Conservation (phyloP, 1,140 invertebrate species). For the Stegodyphus mimosarum region DNA sequence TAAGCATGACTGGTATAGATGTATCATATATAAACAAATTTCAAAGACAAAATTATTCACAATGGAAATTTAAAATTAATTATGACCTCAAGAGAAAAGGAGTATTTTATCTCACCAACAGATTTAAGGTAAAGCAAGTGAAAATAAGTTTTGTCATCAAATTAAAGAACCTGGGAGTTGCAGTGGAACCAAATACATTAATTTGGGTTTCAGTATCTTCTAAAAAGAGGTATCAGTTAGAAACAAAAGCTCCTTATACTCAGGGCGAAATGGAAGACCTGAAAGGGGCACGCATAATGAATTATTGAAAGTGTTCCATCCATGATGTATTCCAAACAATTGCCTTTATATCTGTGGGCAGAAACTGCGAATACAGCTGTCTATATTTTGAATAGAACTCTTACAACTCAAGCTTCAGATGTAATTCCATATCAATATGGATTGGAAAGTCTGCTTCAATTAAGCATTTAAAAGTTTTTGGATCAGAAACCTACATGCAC, state of each 20-base stretch:
- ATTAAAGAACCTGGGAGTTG: slow-evolving; percentile 67
- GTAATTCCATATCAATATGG: slow-evolving; percentile 32
- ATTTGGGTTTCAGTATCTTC: slow-evolving; percentile 39
- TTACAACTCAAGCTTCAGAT: slow-evolving; percentile 4
- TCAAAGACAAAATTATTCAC: too few relatives aligned
- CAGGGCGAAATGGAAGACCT: slow-evolving; percentile 33
- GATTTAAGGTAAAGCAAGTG: too few relatives aligned
- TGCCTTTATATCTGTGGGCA: slow-evolving; percentile 22
- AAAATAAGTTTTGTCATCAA: slow-evolving; percentile 64
- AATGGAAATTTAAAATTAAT: too few relatives aligned
- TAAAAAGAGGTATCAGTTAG: slow-evolving; percentile 8
- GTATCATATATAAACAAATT: too few relatives aligned
- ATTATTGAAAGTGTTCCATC: slow-evolving; percentile 34
- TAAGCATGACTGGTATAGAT: too few relatives aligned
- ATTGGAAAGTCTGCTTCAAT: too few relatives aligned
- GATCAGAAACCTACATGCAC: too few relatives aligned
- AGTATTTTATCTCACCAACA: too few relatives aligned
- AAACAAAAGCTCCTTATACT: slow-evolving; percentile 18
- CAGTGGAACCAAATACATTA: slow-evolving; percentile 69
- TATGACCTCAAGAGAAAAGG: too few relatives aligned
- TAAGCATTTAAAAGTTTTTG: too few relatives aligned
- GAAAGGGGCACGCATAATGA: slow-evolving; percentile 19
- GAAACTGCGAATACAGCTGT: slow-evolving; percentile 37
- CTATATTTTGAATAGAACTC: slow-evolving; percentile 19
- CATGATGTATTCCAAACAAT: slow-evolving; percentile 12